Evolutionary conservation across 2,797 vertebrate species (phyloP), one percentile per base, ranked within the genome.

Genomic region (Parotocinclus haroldoi): DNA sequence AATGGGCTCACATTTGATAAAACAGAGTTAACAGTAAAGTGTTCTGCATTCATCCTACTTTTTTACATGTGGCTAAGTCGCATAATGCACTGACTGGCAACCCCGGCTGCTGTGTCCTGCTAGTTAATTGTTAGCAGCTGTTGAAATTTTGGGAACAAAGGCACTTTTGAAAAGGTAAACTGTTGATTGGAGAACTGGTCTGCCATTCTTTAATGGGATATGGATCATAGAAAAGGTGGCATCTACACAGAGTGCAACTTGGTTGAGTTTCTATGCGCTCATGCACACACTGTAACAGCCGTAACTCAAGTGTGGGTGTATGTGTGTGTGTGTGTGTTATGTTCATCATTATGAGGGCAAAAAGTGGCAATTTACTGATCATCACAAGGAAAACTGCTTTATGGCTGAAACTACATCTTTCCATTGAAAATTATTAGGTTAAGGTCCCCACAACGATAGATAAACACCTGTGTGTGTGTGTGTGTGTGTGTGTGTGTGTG

Each of bases 91-190:
- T 76, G 66, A 64, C 82, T 84, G 81, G 86, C 81, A 79, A 79
- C 77, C 81, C 67, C 76, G 72, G 79, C 76, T 80, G 79, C 83
- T 81, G 85, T 73, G 82, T 86, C 74, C 83, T 85, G 83, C 77
- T 81, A 79, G 83, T 84, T 90, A 91, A 90, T 89, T 88, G 84
- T 78, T 86, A 76, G 86, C 89, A 91, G 89, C 89, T 91, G 89
- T 82, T 18, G 52, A 58, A 62, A 76, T 72, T 78, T 60, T 19
- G 60, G 71, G 79, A 88, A 91, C 89, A 91, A 90, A 89, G 84
- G 71, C 74, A 82, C 78, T 78, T 81, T 90, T 89, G 84, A 89
- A 88, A 89, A 89, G 82, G 81, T 88, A 88, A 89, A 86, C 81
- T 83, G 85, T 84, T 86, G 84, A 88, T 87, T 84, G 80, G 83